These are phyloP conservation scores for Hippocampus barbouri DNA, from an alignment of 2,113 vertebrate species.

Conservation along the genomic window DNA sequence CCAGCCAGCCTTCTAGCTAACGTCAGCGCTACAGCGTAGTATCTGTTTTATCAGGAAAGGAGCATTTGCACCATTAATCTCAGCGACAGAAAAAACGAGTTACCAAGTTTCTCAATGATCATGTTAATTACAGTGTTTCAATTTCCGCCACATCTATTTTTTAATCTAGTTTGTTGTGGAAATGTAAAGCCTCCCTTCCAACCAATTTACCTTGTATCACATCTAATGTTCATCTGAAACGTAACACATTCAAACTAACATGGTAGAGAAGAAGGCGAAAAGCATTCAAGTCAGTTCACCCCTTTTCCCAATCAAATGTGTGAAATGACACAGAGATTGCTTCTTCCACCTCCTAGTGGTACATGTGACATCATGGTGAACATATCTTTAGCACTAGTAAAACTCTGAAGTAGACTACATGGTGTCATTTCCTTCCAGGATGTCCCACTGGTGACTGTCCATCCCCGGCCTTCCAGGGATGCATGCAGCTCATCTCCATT, in stretches of 20 bases:
- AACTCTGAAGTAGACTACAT: not conserved
- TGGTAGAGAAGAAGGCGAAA: not conserved
- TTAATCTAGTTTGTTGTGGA: too few relatives aligned
- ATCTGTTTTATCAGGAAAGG: too few relatives aligned
- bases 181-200: too few relatives aligned
- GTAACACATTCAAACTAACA: not conserved
- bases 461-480: conserved; percentile 88
- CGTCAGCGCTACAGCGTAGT: too few relatives aligned
- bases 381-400: not conserved
- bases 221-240: not conserved
- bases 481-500: conserved; percentile 90
- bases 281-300: not conserved
- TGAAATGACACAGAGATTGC: not conserved
- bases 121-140: too few relatives aligned
- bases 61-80: too few relatives aligned
- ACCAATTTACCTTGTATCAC: not conserved
- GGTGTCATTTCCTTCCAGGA: conserved; percentile 66
- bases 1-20: too few relatives aligned
- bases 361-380: not conserved
- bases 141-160: too few relatives aligned
- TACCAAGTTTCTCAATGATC: too few relatives aligned
- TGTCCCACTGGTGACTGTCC: conserved; percentile 82
- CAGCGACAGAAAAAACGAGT: too few relatives aligned
- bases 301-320: too few relatives aligned
- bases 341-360: not conserved